Evolutionary conservation across 2,888 invertebrate genomes (phyloP).

Genomic region (Cerastis rubricosa): DNA sequence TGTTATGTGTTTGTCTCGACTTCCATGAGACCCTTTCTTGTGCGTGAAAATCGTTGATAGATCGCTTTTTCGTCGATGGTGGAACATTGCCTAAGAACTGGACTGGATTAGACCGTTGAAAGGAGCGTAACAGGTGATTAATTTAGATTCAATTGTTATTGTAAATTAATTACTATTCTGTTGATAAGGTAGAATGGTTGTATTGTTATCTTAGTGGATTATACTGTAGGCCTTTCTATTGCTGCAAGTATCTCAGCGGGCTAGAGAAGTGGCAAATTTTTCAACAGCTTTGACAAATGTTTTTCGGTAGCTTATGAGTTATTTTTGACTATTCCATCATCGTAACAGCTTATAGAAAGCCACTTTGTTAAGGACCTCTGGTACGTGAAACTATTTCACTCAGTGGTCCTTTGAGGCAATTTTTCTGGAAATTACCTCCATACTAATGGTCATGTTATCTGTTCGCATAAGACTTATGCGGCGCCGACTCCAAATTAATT

Average conservation of each 20-base stretch:
- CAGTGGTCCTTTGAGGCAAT: neutral
- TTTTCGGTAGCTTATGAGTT: neutral
- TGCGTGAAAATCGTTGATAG: neutral
- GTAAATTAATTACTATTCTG: constrained; percentile 29
- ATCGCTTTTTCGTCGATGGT: neutral
- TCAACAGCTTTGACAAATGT: neutral
- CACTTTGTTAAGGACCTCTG: neutral
- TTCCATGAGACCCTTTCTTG: neutral
- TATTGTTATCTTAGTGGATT: neutral
- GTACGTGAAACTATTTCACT: neutral
- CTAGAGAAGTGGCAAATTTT: neutral
- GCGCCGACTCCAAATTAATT: neutral
- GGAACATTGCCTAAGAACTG: neutral
- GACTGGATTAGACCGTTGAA: constrained; percentile 23
- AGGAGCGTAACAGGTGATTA: constrained; percentile 30
- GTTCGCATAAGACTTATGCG: neutral
- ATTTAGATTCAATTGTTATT: constrained; percentile 36
- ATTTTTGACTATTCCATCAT: neutral
- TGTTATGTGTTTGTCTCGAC: neutral
- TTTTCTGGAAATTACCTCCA: neutral
- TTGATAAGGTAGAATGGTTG: constrained; percentile 25
- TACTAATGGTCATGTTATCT: neutral
- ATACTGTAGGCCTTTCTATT: neutral
- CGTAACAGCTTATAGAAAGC: neutral
- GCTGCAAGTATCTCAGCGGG: too few species aligned